These are phyloP conservation scores for Loripinus fragilis DNA, from an alignment of 2,888 invertebrate genomes.

Conservation along the genomic window DNA sequence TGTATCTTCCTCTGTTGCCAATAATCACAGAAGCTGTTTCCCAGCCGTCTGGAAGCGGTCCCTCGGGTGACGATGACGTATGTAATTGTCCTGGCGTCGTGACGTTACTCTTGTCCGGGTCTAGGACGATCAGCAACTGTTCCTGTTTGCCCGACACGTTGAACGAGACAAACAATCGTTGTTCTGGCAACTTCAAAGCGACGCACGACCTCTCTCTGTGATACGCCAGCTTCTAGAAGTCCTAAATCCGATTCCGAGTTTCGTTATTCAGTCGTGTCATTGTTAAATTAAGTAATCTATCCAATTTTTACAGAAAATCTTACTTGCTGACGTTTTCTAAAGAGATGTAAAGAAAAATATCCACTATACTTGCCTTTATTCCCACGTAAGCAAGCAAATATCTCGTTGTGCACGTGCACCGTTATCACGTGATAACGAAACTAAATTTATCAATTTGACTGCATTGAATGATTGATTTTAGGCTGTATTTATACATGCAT, in stretches of 20 bases:
- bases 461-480: too few relatives aligned
- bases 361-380: background rate
- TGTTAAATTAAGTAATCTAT: background rate
- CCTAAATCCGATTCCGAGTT: conserved; percentile 11
- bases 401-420: too few relatives aligned
- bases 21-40: background rate
- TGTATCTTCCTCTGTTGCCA: background rate
- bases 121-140: too few relatives aligned
- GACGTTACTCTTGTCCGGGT: background rate
- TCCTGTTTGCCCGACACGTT: conserved; percentile 8
- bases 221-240: conserved; percentile 1
- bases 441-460: background rate
- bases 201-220: background rate
- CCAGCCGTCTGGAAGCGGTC: conserved; percentile 3
- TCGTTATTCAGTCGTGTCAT: conserved; percentile 4
- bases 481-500: background rate
- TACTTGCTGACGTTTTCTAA: too few relatives aligned
- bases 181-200: background rate
- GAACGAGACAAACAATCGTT: background rate
- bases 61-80: too few relatives aligned
- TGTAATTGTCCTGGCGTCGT: too few relatives aligned
- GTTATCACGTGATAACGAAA: background rate
- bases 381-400: background rate
- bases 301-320: too few relatives aligned
- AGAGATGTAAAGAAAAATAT: background rate